A percentile compares a stretch with the other conserved stretches of the same genome.
phyloP scores from a whole-genome alignment of 1,140 invertebrate species.

The Hylaeus anthracinus region DNA sequence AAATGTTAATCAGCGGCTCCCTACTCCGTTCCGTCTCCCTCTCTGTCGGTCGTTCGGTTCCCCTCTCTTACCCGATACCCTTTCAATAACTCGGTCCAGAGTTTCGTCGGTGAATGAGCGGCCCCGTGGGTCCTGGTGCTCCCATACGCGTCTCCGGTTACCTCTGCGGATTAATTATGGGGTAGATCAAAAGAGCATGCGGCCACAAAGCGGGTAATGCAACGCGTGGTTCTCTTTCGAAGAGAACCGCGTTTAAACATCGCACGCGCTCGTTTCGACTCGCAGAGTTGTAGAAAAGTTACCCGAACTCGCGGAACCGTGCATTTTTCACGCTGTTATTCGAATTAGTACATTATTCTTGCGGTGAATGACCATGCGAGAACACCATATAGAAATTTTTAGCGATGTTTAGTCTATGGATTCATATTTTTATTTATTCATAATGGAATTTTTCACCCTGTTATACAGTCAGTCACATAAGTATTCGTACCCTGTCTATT shows the following conservation, averaged over 20 bases:
- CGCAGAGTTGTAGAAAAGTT: not conserved
- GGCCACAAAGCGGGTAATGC: constrained; percentile 77
- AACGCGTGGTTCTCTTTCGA: constrained; percentile 70
- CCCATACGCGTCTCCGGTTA: constrained; percentile 79
- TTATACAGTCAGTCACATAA: no score
- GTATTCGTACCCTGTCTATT: no score
- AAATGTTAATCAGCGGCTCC: constrained; percentile 77
- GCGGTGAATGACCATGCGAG: no score
- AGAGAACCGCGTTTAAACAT: constrained; percentile 51
- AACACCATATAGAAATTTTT: no score
- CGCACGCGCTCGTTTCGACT: not conserved
- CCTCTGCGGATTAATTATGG: constrained; percentile 80
- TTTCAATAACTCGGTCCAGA: constrained; percentile 76
- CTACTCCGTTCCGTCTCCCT: constrained; percentile 28
- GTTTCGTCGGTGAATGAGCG: constrained; percentile 73
- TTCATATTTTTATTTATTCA: no score
- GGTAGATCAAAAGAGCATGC: constrained; percentile 79
- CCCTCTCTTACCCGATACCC: constrained; percentile 73
- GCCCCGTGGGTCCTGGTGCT: constrained; percentile 68
- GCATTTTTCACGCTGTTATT: no score
- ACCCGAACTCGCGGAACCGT: not conserved
- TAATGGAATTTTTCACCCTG: no score
- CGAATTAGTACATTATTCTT: no score
- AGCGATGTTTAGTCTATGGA: no score
- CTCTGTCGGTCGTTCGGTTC: constrained; percentile 20